Evolutionary conservation across 1,140 invertebrate species (phyloP), one percentile per base, ranked within the genome.

Genomic region (Halictus rubicundus): DNA sequence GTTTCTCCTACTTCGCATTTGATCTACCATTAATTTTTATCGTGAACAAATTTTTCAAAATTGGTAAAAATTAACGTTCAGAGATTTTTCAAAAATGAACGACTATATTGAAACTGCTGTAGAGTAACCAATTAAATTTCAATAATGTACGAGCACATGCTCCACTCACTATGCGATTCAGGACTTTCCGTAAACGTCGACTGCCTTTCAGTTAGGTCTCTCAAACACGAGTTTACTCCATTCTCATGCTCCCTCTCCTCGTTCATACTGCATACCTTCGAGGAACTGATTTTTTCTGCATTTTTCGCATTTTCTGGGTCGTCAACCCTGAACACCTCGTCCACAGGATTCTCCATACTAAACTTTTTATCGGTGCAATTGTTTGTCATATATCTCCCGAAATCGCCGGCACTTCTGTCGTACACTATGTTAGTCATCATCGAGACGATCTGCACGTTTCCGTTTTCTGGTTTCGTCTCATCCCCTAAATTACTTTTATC

Each of bases 371-470:
- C 9, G 14, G 1, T 19, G 19, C 7, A 7, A 1, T 79, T 21
- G 2, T 59, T 60, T 21, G 49, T 27, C 25, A 52, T 60, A 32
- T 32, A 64, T 10, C 21, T 49, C 0, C 27, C n/a, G 7, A 54
- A 46, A 42, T 71, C 68, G 9, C 16, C 68, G 14, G 25, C 70
- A 0, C 27, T 23, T 12, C 8, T 61, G 9, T 64, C n/a, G 19
- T 80, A 80, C 23, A 46, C 16, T 21, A 77, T 21, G 7, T 16
- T 25, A 0, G 59, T 65, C 73, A 80, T n/a, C 57, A 79, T 27
- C 1, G 83, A 75, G 8, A 85, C 74, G 19, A 85, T 66, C 16
- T 61, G 69, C 39, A 76, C 68, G 37, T 60, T 68, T 49, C 12
- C 39, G 32, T 46, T 54, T 12, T 32, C 7, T 12, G 0, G 10